Percentiles rank a stretch among this genome's conserved stretches.
Evolutionary conservation across 2,888 invertebrate genomes (phyloP).

Genomic region (Scaptomyza parva): DNA sequence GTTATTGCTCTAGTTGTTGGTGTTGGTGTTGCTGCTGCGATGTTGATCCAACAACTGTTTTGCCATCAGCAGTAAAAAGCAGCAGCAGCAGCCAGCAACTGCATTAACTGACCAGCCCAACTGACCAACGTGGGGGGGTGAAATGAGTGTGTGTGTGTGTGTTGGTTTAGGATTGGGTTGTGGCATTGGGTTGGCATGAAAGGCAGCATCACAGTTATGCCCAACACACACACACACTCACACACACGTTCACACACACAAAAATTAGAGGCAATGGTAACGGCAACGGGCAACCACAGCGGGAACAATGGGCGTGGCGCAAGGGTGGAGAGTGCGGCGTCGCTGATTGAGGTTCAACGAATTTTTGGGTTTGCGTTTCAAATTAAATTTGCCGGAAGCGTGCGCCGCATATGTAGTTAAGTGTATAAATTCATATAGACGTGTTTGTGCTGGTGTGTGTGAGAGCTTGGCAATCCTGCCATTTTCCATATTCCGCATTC

Average conservation of each 20-base stretch:
- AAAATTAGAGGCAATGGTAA: slow-evolving; percentile 28
- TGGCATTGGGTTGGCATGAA: slow-evolving; percentile 13
- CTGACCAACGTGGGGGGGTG: slow-evolving; percentile 12
- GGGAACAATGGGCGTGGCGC: slow-evolving; percentile 9
- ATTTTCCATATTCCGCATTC: slow-evolving; percentile 1
- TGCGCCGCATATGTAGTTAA: background rate
- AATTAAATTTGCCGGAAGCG: slow-evolving; percentile 71
- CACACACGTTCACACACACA: slow-evolving; percentile 18
- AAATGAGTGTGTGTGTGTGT: background rate
- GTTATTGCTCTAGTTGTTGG: background rate
- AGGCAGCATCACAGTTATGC: slow-evolving; percentile 46
- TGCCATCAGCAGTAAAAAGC: slow-evolving; percentile 53
- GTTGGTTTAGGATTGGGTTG: slow-evolving; percentile 25
- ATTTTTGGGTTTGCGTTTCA: slow-evolving; percentile 64
- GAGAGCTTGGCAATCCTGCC: slow-evolving; percentile 5
- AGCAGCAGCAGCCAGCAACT: slow-evolving; percentile 36
- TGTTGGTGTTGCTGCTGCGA: slow-evolving; percentile 4
- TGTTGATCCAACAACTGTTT: slow-evolving; percentile 35
- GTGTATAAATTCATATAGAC: background rate
- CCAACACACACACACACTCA: slow-evolving; percentile 26
- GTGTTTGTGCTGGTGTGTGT: slow-evolving; percentile 8
- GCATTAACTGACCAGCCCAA: slow-evolving; percentile 62
- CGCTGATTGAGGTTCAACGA: slow-evolving; percentile 67
- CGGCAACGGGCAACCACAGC: slow-evolving; percentile 24
- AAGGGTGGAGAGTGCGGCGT: slow-evolving; percentile 9